Evolutionary conservation across 2,888 invertebrate genomes (phyloP).

Genomic region (Pseudoips prasinana): DNA sequence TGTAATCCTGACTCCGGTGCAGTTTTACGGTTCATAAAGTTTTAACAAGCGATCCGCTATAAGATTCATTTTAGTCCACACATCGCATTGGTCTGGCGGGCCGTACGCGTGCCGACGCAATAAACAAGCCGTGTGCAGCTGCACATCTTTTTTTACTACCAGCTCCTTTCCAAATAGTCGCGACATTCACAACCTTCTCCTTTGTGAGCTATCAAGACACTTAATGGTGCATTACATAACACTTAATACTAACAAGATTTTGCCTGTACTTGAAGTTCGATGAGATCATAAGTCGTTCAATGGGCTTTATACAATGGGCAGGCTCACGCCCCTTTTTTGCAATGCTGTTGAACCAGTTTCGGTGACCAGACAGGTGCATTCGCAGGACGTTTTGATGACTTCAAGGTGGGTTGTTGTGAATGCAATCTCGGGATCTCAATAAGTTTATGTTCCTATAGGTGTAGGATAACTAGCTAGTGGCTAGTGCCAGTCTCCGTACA

Average conservation of each 20-base stretch:
- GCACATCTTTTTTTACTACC: conserved; percentile 35
- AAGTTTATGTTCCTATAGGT: conserved; percentile 10
- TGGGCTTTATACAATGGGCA: conserved; percentile 24
- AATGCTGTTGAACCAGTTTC: conserved; percentile 30
- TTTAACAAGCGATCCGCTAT: conserved; percentile 1
- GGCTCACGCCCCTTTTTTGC: conserved; percentile 30
- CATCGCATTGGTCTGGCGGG: conserved; percentile 2
- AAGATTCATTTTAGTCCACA: conserved; percentile 11
- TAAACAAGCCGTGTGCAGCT: conserved; percentile 45
- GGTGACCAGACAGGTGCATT: conserved; percentile 28
- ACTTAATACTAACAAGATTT: not conserved
- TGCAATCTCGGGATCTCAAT: conserved; percentile 13
- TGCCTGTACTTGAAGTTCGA: conserved; percentile 11
- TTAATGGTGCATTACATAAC: conserved; percentile 12
- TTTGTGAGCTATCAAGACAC: not conserved
- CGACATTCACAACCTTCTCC: not conserved
- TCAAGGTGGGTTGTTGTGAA: conserved; percentile 23
- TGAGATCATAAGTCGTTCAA: conserved; percentile 18
- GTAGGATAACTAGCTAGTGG: conserved; percentile 9
- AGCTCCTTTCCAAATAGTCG: conserved; percentile 26
- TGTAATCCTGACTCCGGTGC: not conserved
- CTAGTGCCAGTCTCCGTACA: conserved; percentile 30
- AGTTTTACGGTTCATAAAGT: not conserved
- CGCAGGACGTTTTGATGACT: conserved; percentile 21
- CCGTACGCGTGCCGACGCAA: conserved; percentile 45